Percentiles rank a stretch among this genome's conserved stretches.
These are phyloP conservation scores for Mixornis gularis DNA, from an alignment of 2,113 vertebrate genomes.

Conservation along the genomic window DNA sequence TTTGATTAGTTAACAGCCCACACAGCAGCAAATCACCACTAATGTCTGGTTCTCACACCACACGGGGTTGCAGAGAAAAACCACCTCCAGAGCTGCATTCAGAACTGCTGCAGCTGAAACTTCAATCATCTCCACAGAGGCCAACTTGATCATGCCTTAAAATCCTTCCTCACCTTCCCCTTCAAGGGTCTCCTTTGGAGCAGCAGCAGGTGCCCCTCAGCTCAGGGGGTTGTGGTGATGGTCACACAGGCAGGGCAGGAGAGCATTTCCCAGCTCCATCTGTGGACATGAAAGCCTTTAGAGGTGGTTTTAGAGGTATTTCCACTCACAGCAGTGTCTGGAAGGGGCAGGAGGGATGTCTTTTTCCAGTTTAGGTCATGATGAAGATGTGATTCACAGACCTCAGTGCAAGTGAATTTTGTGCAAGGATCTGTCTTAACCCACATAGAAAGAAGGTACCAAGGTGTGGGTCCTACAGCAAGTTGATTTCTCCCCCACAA, in stretches of 20 bases:
- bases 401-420: background rate
- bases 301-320: background rate
- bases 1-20: background rate
- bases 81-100: background rate
- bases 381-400: background rate
- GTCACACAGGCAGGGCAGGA: background rate
- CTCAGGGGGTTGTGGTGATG: accelerated
- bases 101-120: background rate
- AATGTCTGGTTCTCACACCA: background rate
- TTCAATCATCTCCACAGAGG: background rate
- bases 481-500: background rate
- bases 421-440: background rate
- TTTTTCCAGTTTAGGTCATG: background rate
- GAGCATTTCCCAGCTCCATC: background rate
- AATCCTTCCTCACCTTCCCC: background rate
- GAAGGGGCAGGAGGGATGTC: background rate
- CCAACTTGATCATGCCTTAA: background rate
- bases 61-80: background rate
- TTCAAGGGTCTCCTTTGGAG: background rate
- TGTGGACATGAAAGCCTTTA: background rate
- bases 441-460: background rate
- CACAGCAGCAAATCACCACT: background rate
- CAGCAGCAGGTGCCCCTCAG: background rate
- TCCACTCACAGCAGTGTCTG: background rate
- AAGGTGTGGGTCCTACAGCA: background rate